A percentile compares a stretch with the other conserved stretches of the same genome.
These are phyloP conservation scores for Dendrocincla fuliginosa DNA, from an alignment of 2,797 vertebrate species.

Conservation along the genomic window DNA sequence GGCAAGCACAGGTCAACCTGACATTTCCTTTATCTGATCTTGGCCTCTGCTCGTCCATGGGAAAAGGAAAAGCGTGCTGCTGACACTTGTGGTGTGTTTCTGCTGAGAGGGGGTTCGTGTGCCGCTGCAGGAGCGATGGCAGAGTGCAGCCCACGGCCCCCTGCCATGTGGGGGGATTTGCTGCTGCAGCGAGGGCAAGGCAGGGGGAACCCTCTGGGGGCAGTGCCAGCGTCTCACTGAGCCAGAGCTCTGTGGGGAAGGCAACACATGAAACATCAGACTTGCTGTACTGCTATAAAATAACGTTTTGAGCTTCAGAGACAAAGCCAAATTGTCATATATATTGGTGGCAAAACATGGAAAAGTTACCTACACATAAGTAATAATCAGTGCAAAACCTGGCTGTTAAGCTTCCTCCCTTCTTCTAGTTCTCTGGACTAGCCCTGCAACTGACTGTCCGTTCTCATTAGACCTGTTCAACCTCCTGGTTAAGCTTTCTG, in stretches of 20 bases:
- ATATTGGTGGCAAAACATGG: neutral
- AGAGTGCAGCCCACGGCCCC: neutral
- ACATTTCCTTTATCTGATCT: neutral
- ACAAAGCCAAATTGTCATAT: neutral
- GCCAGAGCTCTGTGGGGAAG: neutral
- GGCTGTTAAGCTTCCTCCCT: neutral
- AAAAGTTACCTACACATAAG: neutral
- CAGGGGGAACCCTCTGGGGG: neutral
- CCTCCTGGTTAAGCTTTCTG: conserved; percentile 22
- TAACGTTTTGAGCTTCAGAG: neutral
- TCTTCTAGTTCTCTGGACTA: neutral
- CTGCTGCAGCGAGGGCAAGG: neutral
- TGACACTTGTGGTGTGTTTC: neutral
- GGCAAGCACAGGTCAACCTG: neutral
- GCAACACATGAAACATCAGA: neutral
- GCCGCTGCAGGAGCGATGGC: neutral
- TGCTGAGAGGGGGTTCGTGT: neutral
- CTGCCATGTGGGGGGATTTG: neutral
- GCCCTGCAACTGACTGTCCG: neutral
- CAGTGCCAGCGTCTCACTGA: neutral
- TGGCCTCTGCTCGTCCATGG: neutral
- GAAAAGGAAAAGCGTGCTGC: neutral
- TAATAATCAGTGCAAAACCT: neutral
- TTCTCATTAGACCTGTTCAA: conserved; percentile 49
- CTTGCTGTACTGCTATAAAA: neutral